A percentile compares a stretch with the other conserved stretches of the same genome.
These are phyloP conservation scores for Agapornis roseicollis DNA, from an alignment of 2,113 vertebrate species.

Conservation along the genomic window DNA sequence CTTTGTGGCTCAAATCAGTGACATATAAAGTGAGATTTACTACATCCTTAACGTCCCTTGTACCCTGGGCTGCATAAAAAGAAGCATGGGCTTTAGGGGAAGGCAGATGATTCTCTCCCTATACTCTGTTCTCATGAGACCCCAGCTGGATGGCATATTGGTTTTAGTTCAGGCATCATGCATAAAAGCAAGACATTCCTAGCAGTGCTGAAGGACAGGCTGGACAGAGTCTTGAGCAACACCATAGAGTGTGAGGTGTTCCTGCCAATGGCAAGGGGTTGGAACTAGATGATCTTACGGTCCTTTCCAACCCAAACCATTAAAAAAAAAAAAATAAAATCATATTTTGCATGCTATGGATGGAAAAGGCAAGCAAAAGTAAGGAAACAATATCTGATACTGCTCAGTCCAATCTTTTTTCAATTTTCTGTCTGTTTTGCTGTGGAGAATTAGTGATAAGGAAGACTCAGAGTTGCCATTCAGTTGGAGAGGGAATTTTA, in stretches of 20 bases:
- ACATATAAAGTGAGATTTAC: background rate
- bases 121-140: background rate
- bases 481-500: background rate
- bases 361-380: background rate
- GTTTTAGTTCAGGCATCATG: rapidly evolving
- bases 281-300: background rate
- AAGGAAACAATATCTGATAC: background rate
- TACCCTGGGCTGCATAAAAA: background rate
- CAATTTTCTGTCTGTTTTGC: background rate
- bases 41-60: background rate
- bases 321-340: background rate
- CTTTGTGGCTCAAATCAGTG: background rate
- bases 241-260: background rate
- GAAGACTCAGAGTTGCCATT: background rate
- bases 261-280: rapidly evolving
- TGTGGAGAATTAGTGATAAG: background rate
- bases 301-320: rapidly evolving
- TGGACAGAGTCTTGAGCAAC: background rate
- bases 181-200: background rate
- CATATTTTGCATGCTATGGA: background rate
- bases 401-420: background rate
- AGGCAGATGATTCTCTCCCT: background rate
- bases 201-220: background rate
- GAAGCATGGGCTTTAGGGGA: rapidly evolving
- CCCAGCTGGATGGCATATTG: background rate